Percentiles rank a stretch among this genome's conserved stretches.
Conservation (phyloP, 2,797 vertebrate species). For the Hydrophis major region DNA sequence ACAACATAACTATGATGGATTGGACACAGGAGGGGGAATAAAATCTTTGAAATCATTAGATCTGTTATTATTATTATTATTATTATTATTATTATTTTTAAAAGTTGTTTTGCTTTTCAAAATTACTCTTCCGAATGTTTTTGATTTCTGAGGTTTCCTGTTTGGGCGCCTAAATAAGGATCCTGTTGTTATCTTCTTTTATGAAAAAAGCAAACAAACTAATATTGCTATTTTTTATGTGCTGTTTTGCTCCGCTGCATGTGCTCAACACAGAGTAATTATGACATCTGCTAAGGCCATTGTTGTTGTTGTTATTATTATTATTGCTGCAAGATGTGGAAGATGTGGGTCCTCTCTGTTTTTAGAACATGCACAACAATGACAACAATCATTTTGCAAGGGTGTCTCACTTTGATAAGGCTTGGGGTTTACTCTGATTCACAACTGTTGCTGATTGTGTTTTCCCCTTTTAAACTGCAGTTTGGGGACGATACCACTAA, state of each 20-base stretch:
- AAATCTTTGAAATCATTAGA: not conserved
- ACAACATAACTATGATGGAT: too few species aligned
- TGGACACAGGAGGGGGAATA: too few species aligned
- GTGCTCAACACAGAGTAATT: not conserved
- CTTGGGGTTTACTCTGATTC: not conserved
- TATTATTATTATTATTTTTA: too few species aligned
- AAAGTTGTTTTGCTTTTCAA: not conserved
- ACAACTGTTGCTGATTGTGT: not conserved
- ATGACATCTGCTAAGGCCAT: not conserved
- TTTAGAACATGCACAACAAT: slow-evolving; percentile 7
- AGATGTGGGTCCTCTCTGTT: not conserved
- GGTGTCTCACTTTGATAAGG: not conserved
- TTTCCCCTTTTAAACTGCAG: not conserved
- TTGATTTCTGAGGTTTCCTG: not conserved
- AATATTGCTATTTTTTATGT: not conserved
- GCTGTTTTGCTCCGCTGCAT: not conserved
- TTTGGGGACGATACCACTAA: not conserved
- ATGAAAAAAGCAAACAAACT: not conserved
- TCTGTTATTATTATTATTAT: not conserved
- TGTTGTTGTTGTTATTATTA: not conserved
- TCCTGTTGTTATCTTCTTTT: not conserved
- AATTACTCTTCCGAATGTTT: not conserved
- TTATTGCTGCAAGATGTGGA: not conserved
- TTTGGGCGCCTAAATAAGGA: too few species aligned
- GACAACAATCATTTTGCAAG: slow-evolving; percentile 11